Evolutionary conservation across 2,888 invertebrate genomes (phyloP).

Genomic region (Dicranocentrus wangi): DNA sequence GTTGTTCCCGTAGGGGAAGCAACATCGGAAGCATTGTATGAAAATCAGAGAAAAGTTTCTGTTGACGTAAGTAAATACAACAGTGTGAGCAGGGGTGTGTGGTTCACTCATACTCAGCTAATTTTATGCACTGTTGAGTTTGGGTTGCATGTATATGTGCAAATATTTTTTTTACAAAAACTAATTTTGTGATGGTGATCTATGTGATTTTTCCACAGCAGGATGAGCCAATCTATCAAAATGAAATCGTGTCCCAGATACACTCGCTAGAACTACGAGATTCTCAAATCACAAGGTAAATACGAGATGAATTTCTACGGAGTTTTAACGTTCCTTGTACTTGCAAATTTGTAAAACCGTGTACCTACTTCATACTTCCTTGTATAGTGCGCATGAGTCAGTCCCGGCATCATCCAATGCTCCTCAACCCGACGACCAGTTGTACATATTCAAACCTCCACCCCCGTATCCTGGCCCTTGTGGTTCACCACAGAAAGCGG

Average conservation of each 20-base stretch:
- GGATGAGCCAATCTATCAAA: slow-evolving; percentile 72
- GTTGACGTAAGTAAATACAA: slow-evolving; percentile 36
- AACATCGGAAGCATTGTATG: slow-evolving; percentile 63
- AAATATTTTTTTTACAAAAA: no score
- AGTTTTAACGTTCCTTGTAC: no score
- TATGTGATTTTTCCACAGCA: slow-evolving; percentile 48
- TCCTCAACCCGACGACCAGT: slow-evolving; percentile 71
- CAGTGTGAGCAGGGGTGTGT: neutral
- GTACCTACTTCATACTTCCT: no score
- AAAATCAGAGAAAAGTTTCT: slow-evolving; percentile 68
- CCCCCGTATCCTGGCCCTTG: slow-evolving; percentile 88
- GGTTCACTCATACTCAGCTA: neutral
- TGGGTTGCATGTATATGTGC: no score
- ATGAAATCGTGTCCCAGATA: slow-evolving; percentile 72
- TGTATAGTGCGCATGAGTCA: no score
- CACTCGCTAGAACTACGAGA: slow-evolving; percentile 72
- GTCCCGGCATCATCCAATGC: no score
- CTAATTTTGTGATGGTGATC: no score
- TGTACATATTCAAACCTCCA: slow-evolving; percentile 86
- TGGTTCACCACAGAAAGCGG: slow-evolving; percentile 78
- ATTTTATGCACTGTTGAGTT: no score
- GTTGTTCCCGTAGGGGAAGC: slow-evolving; percentile 75
- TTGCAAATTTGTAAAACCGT: no score
- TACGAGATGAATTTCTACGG: no score
- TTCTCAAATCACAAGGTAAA: slow-evolving; percentile 56